These are phyloP conservation scores for Shinisaurus crocodilurus DNA, from an alignment of 2,113 vertebrate species.

Conservation along the genomic window DNA sequence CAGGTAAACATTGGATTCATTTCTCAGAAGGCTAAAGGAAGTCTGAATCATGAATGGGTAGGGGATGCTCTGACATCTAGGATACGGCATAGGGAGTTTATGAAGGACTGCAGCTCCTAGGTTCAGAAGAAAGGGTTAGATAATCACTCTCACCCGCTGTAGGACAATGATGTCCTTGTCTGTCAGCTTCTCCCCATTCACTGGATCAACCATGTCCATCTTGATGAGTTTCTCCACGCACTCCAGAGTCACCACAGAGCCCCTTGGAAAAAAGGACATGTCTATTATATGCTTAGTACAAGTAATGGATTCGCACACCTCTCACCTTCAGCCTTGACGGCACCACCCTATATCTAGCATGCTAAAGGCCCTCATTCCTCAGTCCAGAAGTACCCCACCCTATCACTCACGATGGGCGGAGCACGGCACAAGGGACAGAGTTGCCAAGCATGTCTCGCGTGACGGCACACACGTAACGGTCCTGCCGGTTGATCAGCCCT, in stretches of 20 bases:
- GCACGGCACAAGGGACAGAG: constrained; percentile 87
- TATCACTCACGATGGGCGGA: constrained; percentile 86
- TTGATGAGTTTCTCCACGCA: constrained; percentile 90
- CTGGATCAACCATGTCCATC: constrained; percentile 89
- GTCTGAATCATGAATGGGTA: background rate
- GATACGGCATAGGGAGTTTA: background rate
- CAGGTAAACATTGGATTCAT: background rate
- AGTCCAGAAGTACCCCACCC: rapidly evolving
- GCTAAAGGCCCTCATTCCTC: background rate
- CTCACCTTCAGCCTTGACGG: too few species aligned
- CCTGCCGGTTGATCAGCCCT: constrained; percentile 86
- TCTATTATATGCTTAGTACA: too few species aligned
- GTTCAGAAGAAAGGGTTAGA: background rate
- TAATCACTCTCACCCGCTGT: constrained; percentile 79
- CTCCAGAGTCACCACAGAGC: constrained; percentile 88
- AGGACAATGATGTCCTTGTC: constrained; percentile 88
- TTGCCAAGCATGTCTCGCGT: constrained; percentile 90
- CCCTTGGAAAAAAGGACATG: constrained; percentile 66
- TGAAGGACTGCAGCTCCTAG: background rate
- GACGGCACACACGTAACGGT: constrained; percentile 89
- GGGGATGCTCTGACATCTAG: background rate
- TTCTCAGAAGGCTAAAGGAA: background rate
- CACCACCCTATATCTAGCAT: too few species aligned
- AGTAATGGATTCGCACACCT: rapidly evolving
- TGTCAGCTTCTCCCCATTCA: constrained; percentile 80